These are phyloP conservation scores for Tetrao urogallus DNA, from an alignment of 2,113 vertebrate species.

Conservation along the genomic window DNA sequence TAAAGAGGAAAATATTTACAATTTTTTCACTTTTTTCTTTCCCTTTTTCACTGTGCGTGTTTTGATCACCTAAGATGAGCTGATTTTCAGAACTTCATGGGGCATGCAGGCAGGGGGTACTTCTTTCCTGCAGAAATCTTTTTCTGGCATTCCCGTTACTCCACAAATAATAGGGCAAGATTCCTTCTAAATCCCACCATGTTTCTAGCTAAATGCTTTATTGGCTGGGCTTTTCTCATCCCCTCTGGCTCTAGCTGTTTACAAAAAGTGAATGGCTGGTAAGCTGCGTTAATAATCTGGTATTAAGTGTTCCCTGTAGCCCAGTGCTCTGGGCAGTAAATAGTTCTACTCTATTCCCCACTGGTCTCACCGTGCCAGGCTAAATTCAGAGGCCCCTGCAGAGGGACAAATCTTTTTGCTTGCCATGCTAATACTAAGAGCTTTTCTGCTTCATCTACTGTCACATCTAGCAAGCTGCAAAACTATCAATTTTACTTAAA, in stretches of 20 bases:
- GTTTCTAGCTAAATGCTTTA: conserved; percentile 46
- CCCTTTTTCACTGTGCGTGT: neutral
- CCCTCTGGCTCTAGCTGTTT: conserved; percentile 51
- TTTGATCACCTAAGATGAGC: neutral
- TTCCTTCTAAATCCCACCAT: conserved; percentile 46
- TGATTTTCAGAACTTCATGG: neutral
- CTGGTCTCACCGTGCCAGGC: neutral
- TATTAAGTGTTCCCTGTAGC: conserved; percentile 69
- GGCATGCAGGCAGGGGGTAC: neutral
- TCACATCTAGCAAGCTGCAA: neutral
- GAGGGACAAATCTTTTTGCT: conserved; percentile 19
- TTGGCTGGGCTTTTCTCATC: conserved; percentile 45
- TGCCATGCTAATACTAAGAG: neutral
- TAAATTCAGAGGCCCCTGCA: conserved; percentile 18
- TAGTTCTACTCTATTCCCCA: neutral
- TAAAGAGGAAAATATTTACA: neutral
- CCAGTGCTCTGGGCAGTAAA: conserved; percentile 30
- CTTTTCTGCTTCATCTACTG: neutral
- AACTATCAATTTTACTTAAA: conserved; percentile 2
- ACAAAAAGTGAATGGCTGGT: conserved; percentile 60
- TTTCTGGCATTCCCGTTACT: neutral
- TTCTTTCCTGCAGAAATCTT: neutral
- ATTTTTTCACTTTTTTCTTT: neutral
- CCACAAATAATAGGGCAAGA: conserved; percentile 26
- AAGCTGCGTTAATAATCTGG: conserved; percentile 69